Base-by-base conservation (phyloP, 1,140 invertebrate genomes). In the Cotesia glomerata region DNA sequence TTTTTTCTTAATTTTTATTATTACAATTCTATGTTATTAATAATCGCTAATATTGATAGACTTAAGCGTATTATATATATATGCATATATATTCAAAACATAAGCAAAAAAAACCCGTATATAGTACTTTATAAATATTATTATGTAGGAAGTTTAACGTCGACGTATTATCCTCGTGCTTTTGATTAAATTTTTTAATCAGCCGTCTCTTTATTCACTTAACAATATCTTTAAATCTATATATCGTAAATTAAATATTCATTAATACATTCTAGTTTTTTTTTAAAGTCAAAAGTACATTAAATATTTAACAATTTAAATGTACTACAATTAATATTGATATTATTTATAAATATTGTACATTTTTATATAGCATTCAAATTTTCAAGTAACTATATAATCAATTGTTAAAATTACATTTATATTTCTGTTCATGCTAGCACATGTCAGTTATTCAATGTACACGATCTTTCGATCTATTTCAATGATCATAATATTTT, bases 331-430 rank as follows among this genome's bases (percentile, higher is more conserved):
- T 82, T 83, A 79, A 69, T 26, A 39, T 39, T 39, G 11, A 5
- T 8, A 39, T 39, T 39, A 80, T 79, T 85, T 87, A 87, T 86
- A 86, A 82, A 87, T 86, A 87, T 82, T 87, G 86, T 86, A 87
- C 84, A 87, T 86, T 87, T 87, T 86, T 86, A 26, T 86, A 86
- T 85, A 86, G 85, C 86, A 82, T 74, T 81, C 74, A 80, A 79
- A 82, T 75, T 74, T 45, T 49, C 18, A 74, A 71, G 51, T 45
- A 61, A 72, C 11, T 39, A 39, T 39, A 7, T 39, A 39, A 39
- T 7, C 36, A 39, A 9, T 39, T 39, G 5, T 7, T 39, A 4
- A 39, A 7, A 39, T 39, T 39, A 2, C 39, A 39, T 39, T 8
- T 8, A 39, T 39, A 39, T 39, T 39, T 39, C 39, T 8, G 11